Percentiles rank a stretch among this genome's conserved stretches.
phyloP scores from a whole-genome alignment of 2,888 invertebrate genomes.

The Phrixothrix hirtus region DNA sequence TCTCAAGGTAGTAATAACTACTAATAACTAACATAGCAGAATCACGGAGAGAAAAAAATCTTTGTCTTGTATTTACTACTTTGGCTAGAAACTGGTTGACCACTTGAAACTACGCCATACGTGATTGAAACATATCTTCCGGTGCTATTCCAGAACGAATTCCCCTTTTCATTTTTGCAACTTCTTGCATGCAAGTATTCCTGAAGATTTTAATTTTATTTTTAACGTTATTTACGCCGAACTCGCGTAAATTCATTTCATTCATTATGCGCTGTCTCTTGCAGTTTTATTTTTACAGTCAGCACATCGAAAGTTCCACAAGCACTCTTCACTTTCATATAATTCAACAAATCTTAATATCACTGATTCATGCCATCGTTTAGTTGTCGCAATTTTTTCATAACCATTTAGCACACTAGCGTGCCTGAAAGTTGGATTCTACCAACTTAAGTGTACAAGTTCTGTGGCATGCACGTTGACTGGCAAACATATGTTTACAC shows the following conservation, averaged over 20 bases:
- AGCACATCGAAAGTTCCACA: slow-evolving; percentile 1
- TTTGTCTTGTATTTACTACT: not conserved
- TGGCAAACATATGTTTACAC: too few species aligned
- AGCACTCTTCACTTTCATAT: slow-evolving; percentile 1
- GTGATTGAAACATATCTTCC: not conserved
- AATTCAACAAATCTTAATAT: slow-evolving; percentile 2
- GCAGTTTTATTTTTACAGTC: not conserved
- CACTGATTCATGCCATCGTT: too few species aligned
- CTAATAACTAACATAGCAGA: not conserved
- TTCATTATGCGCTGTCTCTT: not conserved
- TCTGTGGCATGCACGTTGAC: too few species aligned
- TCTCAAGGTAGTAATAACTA: not conserved
- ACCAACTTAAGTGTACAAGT: too few species aligned
- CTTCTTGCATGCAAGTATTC: not conserved
- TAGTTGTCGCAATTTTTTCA: too few species aligned
- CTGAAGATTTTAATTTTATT: slow-evolving; percentile 1
- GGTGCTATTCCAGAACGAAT: not conserved
- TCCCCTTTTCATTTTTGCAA: not conserved
- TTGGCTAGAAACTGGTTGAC: not conserved
- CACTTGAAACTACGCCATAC: not conserved
- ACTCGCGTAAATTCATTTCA: not conserved
- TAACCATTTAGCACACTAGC: too few species aligned
- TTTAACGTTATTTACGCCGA: not conserved
- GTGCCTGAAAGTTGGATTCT: too few species aligned
- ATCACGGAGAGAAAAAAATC: not conserved